These are phyloP conservation scores for Xenus cinereus DNA, from an alignment of 2,113 vertebrate genomes.

Conservation along the genomic window DNA sequence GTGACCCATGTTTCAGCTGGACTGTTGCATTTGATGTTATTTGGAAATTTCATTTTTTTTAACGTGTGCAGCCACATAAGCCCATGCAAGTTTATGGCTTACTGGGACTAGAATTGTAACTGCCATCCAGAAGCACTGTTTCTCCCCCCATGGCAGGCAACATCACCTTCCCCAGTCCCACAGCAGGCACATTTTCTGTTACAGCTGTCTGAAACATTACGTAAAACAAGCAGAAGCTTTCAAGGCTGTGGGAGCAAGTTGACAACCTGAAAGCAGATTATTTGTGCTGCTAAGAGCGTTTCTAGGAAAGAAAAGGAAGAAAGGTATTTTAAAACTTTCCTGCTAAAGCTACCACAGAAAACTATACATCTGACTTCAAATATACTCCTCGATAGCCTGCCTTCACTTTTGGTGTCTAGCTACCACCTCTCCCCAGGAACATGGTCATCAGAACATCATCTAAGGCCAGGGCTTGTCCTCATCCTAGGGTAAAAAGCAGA, in stretches of 20 bases:
- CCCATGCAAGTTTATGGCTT: not conserved
- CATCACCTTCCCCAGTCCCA: not conserved
- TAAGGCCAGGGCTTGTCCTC: not conserved
- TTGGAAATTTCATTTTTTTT: not conserved
- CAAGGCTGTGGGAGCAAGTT: not conserved
- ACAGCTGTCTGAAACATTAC: not conserved
- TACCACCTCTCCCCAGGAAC: not conserved
- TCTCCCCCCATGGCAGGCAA: accelerated
- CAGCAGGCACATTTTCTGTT: not conserved
- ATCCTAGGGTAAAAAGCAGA: not conserved
- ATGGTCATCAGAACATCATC: not conserved
- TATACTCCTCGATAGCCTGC: not conserved
- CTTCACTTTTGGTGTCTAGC: not conserved
- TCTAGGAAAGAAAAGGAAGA: not conserved
- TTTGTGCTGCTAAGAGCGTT: not conserved
- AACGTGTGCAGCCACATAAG: not conserved
- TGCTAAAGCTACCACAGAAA: not conserved
- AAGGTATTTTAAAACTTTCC: not conserved
- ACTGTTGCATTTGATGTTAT: not conserved
- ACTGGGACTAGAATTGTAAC: not conserved
- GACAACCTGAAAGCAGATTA: not conserved
- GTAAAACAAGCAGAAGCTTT: not conserved
- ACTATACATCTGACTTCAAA: not conserved
- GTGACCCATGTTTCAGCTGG: not conserved
- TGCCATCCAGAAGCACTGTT: not conserved